Evolutionary conservation across 2,797 vertebrate species (phyloP), one percentile per base, ranked within the genome.

Genomic region (Melanitta fusca): DNA sequence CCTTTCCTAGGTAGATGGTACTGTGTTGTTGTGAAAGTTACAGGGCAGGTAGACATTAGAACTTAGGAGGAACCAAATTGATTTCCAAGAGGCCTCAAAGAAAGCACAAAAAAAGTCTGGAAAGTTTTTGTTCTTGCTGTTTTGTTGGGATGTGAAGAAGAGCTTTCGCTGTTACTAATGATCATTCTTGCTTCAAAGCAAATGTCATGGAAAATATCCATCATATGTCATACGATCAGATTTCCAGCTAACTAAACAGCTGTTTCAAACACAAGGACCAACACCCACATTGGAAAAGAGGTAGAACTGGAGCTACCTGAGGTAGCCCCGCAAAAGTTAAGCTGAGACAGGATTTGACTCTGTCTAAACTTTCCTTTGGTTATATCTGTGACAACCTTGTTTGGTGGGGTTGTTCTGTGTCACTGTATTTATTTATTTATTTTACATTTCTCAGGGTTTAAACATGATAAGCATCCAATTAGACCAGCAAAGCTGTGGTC

Each of bases 41-140:
- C 5, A 72, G 64, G 22, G 16, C 36, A 80, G 14, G 11, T 54
- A 65, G 32, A 54, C 30, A 41, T 85, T 14, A 68, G 30, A 83
- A 25, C 3, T 24, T 64, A 68, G 49, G 78, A 30, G 27, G 24
- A 80, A 85, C 8, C 66, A 34, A 80, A 77, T 15, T 1, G 1
- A 74, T 68, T 74, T 85, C 19, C 57, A 91, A 85, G 69, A 62
- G 49, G 58, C 24, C 54, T 53, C 57, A 92, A 88, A 61, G 15
- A 89, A 61, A 68, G 21, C 20, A 75, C 30, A 58, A 39, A 53
- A 57, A n/a, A 66, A 27, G 9, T 38, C 56, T 54, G 54, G 10
- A 41, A 92, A 16, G 8, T 56, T 38, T 72, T 11, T 70, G 22
- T 13, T 66, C n/a, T 82, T 49, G 30, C 10, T 43, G 8, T 68